Conservation (phyloP, 1,140 invertebrate genomes). For the Pogonognathellus flavescens region DNA sequence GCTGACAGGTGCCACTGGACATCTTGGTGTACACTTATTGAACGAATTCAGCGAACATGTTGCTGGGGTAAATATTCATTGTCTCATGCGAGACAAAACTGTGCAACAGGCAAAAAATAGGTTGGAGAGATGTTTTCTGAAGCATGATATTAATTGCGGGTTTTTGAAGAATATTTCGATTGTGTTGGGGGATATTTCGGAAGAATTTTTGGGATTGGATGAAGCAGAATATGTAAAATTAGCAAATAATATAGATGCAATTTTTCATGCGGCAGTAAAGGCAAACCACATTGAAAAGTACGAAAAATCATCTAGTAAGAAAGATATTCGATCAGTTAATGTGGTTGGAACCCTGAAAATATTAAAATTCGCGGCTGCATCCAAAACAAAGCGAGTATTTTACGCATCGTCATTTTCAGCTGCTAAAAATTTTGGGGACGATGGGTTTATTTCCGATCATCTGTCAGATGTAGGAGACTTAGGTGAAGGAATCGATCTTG, state of each 20-base stretch:
- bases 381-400: background rate
- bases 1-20: background rate
- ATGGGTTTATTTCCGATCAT: background rate
- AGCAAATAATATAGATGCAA: background rate
- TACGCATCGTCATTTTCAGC: background rate
- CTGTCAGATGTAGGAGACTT: background rate
- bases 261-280: background rate
- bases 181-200: background rate
- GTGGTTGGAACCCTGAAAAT: background rate
- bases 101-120: background rate
- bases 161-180: background rate
- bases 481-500: background rate
- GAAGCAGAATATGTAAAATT: background rate
- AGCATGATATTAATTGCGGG: background rate
- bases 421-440: background rate
- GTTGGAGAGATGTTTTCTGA: background rate
- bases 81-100: background rate
- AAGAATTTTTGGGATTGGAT: background rate
- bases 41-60: background rate
- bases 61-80: background rate
- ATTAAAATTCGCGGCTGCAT: background rate
- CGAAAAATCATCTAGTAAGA: background rate
- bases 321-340: background rate
- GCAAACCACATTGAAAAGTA: slow-evolving; percentile 1
- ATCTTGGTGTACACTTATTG: background rate